Evolutionary conservation across 2,797 vertebrate genomes (phyloP).

Genomic region (Botia almorhae): DNA sequence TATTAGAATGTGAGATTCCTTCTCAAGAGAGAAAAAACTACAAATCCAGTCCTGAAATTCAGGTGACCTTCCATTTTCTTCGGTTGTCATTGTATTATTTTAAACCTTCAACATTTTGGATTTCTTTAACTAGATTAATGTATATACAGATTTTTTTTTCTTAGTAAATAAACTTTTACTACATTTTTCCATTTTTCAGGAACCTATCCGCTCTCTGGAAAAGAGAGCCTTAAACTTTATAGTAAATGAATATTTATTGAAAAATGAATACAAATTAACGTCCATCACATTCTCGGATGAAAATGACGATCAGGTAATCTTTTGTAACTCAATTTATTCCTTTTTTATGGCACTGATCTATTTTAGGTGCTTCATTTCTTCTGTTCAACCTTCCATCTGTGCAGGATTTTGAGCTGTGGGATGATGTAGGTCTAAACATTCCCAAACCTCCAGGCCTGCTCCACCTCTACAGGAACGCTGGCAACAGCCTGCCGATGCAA

Average conservation of each 20-base stretch:
- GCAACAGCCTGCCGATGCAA: conserved; percentile 78
- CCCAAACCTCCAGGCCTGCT: conserved; percentile 95
- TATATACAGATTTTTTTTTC: neutral
- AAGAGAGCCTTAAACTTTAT: conserved; percentile 99
- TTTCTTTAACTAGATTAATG: neutral
- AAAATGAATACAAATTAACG: conserved; percentile 97
- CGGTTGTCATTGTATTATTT: neutral
- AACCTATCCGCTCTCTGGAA: conserved; percentile 95
- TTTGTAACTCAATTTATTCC: neutral
- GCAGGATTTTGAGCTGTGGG: conserved; percentile 99
- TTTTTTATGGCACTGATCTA: neutral
- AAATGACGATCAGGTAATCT: conserved; percentile 98
- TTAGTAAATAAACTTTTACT: neutral
- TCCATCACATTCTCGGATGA: conserved; percentile 99
- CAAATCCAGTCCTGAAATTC: conserved; percentile 99
- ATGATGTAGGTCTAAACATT: conserved; percentile 97
- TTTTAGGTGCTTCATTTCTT: neutral
- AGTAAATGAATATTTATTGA: conserved; percentile 99
- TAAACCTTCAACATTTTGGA: neutral
- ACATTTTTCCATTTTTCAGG: conserved; percentile 73
- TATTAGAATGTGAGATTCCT: conserved; percentile 91
- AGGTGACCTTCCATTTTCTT: conserved; percentile 80
- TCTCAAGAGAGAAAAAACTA: conserved; percentile 99
- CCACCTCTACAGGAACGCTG: conserved; percentile 93
- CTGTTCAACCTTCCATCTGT: neutral